phyloP scores from a whole-genome alignment of 1,140 invertebrate genomes.

The Aricia agestis region DNA sequence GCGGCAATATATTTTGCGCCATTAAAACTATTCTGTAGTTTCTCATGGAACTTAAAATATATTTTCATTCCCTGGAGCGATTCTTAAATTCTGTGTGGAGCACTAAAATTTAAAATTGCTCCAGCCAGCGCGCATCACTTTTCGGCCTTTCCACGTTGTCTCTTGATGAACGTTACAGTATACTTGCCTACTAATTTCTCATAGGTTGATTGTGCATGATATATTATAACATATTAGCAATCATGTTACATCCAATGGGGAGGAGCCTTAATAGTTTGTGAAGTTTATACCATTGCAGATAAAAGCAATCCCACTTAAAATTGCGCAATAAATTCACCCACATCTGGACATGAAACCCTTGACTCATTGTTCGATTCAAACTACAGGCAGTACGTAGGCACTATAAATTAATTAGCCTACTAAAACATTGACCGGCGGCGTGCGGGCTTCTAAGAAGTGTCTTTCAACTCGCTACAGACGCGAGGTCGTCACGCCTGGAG shows the following conservation, averaged over 20 bases:
- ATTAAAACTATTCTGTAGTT: no score
- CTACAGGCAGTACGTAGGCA: neutral
- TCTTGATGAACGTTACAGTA: no score
- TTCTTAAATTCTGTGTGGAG: no score
- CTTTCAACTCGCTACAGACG: slow-evolving; percentile 29
- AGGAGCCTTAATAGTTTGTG: neutral
- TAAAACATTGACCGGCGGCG: neutral
- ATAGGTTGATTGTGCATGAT: no score
- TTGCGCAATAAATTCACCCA: neutral
- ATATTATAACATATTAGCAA: neutral
- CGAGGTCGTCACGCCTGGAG: slow-evolving; percentile 23
- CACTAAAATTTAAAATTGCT: no score
- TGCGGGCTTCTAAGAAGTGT: slow-evolving; percentile 28
- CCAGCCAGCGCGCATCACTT: no score
- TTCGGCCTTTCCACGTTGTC: no score
- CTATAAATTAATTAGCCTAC: slow-evolving; percentile 3
- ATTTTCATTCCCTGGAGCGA: no score
- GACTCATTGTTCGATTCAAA: neutral
- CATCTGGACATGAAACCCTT: neutral
- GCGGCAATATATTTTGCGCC: no score
- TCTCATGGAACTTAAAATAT: no score
- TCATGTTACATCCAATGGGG: neutral
- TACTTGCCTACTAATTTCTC: no score
- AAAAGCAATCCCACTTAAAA: neutral
- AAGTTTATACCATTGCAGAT: neutral